Evolutionary conservation across 2,888 invertebrate species (phyloP).

Genomic region (Aethes cnicana): DNA sequence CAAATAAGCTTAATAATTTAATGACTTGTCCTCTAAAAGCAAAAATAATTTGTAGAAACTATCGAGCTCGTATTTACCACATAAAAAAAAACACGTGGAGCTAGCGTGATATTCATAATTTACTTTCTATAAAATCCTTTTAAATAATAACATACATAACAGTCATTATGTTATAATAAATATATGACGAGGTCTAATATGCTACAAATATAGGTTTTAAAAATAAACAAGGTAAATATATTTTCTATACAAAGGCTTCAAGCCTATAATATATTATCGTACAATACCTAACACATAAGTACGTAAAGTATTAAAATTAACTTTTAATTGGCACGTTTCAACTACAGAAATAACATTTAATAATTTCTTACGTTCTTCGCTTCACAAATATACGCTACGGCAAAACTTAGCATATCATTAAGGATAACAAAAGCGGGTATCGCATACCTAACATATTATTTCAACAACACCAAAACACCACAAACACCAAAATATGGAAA

Average conservation of each 20-base stretch:
- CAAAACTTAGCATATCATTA: slow-evolving; percentile 1
- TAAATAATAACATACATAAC: slow-evolving; percentile 10
- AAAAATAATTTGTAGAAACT: too few relatives aligned
- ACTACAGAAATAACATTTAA: slow-evolving; percentile 26
- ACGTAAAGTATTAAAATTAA: slow-evolving; percentile 27
- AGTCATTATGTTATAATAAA: slow-evolving; percentile 10
- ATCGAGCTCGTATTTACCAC: too few relatives aligned
- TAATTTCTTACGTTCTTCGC: slow-evolving; percentile 14
- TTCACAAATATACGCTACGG: slow-evolving; percentile 9
- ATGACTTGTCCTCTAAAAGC: too few relatives aligned
- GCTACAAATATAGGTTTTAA: slow-evolving; percentile 11
- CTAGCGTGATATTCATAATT: too few relatives aligned
- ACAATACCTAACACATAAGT: slow-evolving; percentile 8
- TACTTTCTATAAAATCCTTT: not conserved
- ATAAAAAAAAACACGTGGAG: too few relatives aligned
- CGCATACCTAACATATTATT: slow-evolving; percentile 10
- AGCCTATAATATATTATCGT: slow-evolving; percentile 24
- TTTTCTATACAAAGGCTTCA: slow-evolving; percentile 20
- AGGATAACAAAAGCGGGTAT: slow-evolving; percentile 14
- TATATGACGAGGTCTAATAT: slow-evolving; percentile 2
- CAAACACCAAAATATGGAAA: slow-evolving; percentile 26
- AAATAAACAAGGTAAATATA: slow-evolving; percentile 20
- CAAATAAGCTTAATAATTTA: too few relatives aligned
- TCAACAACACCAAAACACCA: slow-evolving; percentile 21
- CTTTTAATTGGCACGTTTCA: slow-evolving; percentile 28